Conservation (phyloP, 2,888 invertebrate genomes). For the Acheta domesticus region DNA sequence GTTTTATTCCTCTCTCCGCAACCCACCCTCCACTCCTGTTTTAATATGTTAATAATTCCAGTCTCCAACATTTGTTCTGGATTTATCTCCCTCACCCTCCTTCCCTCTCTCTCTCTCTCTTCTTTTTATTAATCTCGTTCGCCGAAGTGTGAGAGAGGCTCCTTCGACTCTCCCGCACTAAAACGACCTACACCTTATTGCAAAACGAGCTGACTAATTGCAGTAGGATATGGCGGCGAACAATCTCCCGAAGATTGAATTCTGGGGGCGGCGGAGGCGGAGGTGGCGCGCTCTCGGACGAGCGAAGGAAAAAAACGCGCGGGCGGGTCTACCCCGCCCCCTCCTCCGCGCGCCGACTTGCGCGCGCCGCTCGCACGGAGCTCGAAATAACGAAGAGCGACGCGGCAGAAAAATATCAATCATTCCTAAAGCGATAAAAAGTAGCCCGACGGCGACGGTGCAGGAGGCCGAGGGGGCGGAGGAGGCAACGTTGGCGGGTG, state of each 20-base stretch:
- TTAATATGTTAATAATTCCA: too few relatives aligned
- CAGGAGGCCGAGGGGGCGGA: not conserved
- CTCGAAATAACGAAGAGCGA: constrained; percentile 8
- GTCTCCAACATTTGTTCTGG: too few relatives aligned
- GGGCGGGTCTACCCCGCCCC: not conserved
- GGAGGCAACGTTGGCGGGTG: not conserved
- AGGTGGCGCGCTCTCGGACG: too few relatives aligned
- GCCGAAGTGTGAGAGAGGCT: too few relatives aligned
- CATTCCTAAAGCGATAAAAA: constrained; percentile 18
- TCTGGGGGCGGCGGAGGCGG: not conserved
- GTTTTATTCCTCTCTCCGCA: too few relatives aligned
- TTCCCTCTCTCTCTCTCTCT: too few relatives aligned
- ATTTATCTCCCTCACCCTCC: too few relatives aligned
- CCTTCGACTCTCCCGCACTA: too few relatives aligned
- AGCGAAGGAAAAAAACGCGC: not conserved
- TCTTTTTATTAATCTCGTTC: too few relatives aligned
- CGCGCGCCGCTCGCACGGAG: not conserved
- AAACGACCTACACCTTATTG: not conserved
- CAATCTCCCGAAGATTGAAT: constrained; percentile 2
- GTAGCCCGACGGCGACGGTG: not conserved
- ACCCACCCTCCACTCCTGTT: too few relatives aligned
- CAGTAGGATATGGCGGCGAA: not conserved
- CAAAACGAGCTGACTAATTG: constrained; percentile 2
- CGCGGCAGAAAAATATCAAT: constrained; percentile 8
- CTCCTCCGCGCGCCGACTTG: not conserved